A percentile compares a stretch with the other conserved stretches of the same genome.
Evolutionary conservation across 2,888 invertebrate species (phyloP).

Genomic region (Dinocampus coccinellae): DNA sequence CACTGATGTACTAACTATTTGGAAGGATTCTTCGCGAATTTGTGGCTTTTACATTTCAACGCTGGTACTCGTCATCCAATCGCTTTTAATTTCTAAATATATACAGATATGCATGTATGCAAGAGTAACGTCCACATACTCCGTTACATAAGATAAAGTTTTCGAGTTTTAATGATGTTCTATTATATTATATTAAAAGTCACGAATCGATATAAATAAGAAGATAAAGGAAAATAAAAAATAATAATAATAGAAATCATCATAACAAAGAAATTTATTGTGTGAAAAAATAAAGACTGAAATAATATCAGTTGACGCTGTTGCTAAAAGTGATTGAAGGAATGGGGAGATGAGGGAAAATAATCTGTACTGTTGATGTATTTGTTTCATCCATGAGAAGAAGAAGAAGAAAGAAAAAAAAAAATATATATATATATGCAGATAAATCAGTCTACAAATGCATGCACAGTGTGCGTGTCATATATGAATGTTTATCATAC

Average conservation of each 20-base stretch:
- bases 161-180: neutral
- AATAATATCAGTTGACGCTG: neutral
- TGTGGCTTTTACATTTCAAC: neutral
- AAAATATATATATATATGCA: too few species aligned
- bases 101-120: neutral
- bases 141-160: neutral
- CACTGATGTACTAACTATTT: neutral
- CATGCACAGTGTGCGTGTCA: slow-evolving; percentile 26
- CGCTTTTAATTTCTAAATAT: neutral
- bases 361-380: neutral
- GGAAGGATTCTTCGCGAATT: neutral
- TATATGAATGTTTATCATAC: slow-evolving; percentile 20
- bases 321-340: neutral
- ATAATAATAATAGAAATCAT: neutral
- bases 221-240: too few species aligned
- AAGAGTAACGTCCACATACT: neutral
- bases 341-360: neutral
- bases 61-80: neutral
- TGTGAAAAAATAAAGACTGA: neutral
- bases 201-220: neutral
- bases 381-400: neutral
- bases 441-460: slow-evolving; percentile 23
- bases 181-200: neutral
- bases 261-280: neutral
- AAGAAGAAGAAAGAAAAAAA: neutral